Percentiles rank a stretch among this genome's conserved stretches.
Evolutionary conservation across 2,113 vertebrate genomes (phyloP).

Genomic region (Nicator chloris): DNA sequence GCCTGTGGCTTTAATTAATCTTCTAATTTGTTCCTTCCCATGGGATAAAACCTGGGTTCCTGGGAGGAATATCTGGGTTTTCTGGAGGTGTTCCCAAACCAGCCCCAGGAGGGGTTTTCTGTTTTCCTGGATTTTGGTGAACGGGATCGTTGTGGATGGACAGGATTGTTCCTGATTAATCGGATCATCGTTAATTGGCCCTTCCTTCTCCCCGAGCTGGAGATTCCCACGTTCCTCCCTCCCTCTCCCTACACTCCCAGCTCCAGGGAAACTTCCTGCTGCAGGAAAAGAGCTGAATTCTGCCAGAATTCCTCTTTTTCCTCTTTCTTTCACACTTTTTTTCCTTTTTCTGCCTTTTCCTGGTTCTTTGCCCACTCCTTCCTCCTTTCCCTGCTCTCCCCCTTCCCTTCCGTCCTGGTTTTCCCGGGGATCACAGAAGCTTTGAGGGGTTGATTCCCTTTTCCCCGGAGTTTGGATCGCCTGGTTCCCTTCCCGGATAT

Average conservation of each 20-base stretch:
- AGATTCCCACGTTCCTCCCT: background rate
- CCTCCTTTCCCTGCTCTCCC: background rate
- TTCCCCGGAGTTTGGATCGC: background rate
- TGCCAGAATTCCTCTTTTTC: background rate
- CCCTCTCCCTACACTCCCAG: background rate
- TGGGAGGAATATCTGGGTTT: background rate
- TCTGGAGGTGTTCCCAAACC: background rate
- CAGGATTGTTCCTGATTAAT: background rate
- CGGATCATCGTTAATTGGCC: background rate
- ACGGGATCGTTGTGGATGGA: background rate
- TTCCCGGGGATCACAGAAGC: fast-evolving
- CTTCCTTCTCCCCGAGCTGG: background rate
- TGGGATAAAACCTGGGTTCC: background rate
- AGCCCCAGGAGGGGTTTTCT: background rate
- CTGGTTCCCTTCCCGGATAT: background rate
- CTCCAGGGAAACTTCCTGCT: background rate
- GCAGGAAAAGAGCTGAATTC: background rate
- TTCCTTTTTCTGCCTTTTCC: too few relatives aligned
- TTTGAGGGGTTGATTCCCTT: background rate
- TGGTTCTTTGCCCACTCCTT: background rate
- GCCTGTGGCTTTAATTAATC: background rate
- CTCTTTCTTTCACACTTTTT: background rate
- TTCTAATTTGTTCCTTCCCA: too few relatives aligned
- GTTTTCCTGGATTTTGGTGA: background rate
- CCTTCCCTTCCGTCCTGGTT: background rate